These are phyloP conservation scores for Yponomeuta sedellus DNA, from an alignment of 2,888 invertebrate species.

Conservation along the genomic window DNA sequence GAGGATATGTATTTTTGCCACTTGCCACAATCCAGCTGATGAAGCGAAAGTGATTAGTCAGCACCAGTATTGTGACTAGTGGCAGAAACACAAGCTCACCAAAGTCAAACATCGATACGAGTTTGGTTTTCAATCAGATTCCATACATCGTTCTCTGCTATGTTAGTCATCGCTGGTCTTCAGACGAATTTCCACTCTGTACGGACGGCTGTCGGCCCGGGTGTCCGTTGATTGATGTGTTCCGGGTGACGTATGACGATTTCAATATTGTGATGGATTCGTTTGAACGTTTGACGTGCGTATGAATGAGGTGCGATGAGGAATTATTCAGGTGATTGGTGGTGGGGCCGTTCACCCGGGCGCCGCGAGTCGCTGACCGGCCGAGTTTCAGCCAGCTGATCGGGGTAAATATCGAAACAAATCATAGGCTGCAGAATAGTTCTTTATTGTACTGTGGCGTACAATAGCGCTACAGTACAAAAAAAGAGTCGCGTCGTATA, in stretches of 20 bases:
- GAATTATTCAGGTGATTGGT: conserved; percentile 64
- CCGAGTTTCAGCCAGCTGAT: conserved; percentile 69
- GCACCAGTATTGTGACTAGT: too few relatives aligned
- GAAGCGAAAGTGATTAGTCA: too few relatives aligned
- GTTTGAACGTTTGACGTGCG: too few relatives aligned
- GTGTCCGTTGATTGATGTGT: conserved; percentile 7
- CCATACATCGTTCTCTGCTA: background rate
- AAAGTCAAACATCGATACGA: background rate
- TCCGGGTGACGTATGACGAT: background rate
- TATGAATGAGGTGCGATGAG: conserved; percentile 57
- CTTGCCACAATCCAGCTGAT: too few relatives aligned
- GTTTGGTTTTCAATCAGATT: background rate
- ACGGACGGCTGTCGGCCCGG: background rate
- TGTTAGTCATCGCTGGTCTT: background rate
- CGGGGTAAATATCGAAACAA: conserved; percentile 27
- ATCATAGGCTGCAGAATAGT: too few relatives aligned
- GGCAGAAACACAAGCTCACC: background rate
- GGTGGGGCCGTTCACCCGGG: conserved; percentile 51
- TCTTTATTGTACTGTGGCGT: too few relatives aligned
- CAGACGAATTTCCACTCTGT: background rate
- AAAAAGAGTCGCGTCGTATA: too few relatives aligned
- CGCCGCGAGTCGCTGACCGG: conserved; percentile 57
- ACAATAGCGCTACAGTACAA: too few relatives aligned
- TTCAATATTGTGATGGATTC: conserved; percentile 50
- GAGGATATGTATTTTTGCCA: too few relatives aligned